phyloP scores from a whole-genome alignment of 2,888 invertebrate genomes.

The Lampropteryx suffumata region DNA sequence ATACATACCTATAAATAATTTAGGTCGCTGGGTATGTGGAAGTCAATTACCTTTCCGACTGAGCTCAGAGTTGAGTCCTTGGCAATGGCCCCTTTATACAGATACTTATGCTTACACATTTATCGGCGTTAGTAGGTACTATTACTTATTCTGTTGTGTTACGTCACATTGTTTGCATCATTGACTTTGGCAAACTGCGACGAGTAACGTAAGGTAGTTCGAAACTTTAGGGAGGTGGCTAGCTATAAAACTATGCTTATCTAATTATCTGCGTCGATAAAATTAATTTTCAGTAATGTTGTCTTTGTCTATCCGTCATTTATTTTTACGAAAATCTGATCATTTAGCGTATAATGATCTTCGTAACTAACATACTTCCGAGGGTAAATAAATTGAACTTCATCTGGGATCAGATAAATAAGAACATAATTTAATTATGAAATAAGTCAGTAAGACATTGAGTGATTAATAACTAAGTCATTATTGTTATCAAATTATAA shows the following conservation, averaged over 20 bases:
- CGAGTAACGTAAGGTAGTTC: slow-evolving; percentile 25
- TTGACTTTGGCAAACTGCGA: slow-evolving; percentile 51
- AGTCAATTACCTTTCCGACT: slow-evolving; percentile 71
- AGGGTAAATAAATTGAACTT: too few relatives aligned
- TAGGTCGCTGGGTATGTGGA: slow-evolving; percentile 38
- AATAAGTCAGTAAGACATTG: too few relatives aligned
- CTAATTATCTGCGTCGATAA: too few relatives aligned
- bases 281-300: too few relatives aligned
- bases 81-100: slow-evolving; percentile 74
- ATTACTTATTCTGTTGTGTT: slow-evolving; percentile 37
- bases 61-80: slow-evolving; percentile 66
- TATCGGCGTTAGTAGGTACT: slow-evolving; percentile 50
- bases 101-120: slow-evolving; percentile 61
- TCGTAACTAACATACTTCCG: too few relatives aligned
- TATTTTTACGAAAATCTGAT: too few relatives aligned
- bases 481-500: slow-evolving; percentile 3
- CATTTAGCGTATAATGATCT: too few relatives aligned
- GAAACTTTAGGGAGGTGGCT: slow-evolving; percentile 7
- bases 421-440: not conserved
- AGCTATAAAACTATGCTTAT: too few relatives aligned
- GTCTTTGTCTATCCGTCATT: too few relatives aligned
- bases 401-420: too few relatives aligned
- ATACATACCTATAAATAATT: slow-evolving; percentile 27
- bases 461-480: too few relatives aligned
- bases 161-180: slow-evolving; percentile 64